Evolutionary conservation across 2,888 invertebrate species (phyloP).

Genomic region (Ormyrus labotus): DNA sequence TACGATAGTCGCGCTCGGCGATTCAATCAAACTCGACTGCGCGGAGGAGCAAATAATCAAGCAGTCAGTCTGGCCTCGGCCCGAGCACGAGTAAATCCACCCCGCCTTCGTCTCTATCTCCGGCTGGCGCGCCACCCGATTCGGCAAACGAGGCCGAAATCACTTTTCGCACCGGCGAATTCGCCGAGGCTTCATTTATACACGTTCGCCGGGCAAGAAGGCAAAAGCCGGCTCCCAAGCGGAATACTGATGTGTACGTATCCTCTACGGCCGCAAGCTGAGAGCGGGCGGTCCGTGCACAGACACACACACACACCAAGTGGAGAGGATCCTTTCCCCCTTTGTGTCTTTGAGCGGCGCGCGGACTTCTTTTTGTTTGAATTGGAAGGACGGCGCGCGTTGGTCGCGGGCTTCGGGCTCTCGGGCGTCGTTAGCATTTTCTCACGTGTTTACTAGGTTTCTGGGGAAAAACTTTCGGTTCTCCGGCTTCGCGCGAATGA

Average conservation of each 20-base stretch:
- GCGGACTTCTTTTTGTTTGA: too few species aligned
- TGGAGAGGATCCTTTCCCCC: too few species aligned
- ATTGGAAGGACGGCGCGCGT: too few species aligned
- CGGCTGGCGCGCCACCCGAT: background rate
- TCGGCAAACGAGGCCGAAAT: conserved; percentile 32
- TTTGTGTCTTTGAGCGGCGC: too few species aligned
- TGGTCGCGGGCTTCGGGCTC: too few species aligned
- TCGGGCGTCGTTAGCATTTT: too few species aligned
- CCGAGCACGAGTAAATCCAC: conserved; percentile 10
- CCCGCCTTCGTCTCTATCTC: background rate
- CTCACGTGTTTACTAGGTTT: too few species aligned
- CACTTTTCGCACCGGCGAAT: conserved; percentile 41
- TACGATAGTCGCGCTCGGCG: conserved; percentile 31
- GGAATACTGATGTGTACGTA: conserved; percentile 1
- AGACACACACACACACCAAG: too few species aligned
- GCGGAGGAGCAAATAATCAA: conserved; percentile 52
- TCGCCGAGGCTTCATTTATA: conserved; percentile 16
- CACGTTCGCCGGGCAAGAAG: background rate
- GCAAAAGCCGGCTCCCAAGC: background rate
- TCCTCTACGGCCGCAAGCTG: too few species aligned
- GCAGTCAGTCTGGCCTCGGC: conserved; percentile 26
- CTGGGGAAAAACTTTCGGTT: too few species aligned
- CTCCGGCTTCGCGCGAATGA: too few species aligned
- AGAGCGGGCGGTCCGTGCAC: too few species aligned
- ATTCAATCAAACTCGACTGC: conserved; percentile 51